These are phyloP conservation scores for Salvelinus alpinus DNA, from an alignment of 2,113 vertebrate species.

Conservation along the genomic window DNA sequence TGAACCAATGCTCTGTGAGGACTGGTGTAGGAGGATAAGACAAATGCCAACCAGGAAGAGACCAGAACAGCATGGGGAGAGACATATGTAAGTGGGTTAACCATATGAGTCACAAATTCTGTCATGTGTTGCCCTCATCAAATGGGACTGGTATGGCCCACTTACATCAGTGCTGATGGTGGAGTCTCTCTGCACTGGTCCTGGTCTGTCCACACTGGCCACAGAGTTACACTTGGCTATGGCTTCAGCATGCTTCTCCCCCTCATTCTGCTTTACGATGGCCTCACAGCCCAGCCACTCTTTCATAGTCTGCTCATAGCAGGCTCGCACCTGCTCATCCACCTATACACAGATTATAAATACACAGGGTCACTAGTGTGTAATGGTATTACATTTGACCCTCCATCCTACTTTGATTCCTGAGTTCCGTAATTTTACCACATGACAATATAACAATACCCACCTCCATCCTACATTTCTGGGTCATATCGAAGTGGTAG, in stretches of 20 bases:
- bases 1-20: constrained; percentile 89
- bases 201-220: constrained; percentile 82
- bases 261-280: constrained; percentile 90
- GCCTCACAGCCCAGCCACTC: constrained; percentile 96
- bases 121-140: not conserved
- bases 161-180: constrained; percentile 88
- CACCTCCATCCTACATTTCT: constrained; percentile 86
- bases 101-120: not conserved
- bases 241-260: constrained; percentile 88
- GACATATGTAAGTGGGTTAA: not conserved
- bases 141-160: not conserved
- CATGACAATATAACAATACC: constrained; percentile 28
- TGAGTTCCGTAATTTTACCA: not conserved
- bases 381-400: not conserved
- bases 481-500: constrained; percentile 91
- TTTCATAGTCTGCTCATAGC: constrained; percentile 92
- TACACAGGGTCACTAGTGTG: not conserved
- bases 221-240: constrained; percentile 90
- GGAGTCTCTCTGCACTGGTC: constrained; percentile 87
- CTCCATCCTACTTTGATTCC: not conserved
- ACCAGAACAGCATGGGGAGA: not conserved
- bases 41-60: constrained; percentile 23
- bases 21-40: constrained; percentile 66
- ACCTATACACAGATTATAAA: constrained; percentile 69
- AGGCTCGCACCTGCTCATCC: constrained; percentile 80